Conservation (phyloP, 1,140 invertebrate genomes). For the Gryllus bimaculatus region DNA sequence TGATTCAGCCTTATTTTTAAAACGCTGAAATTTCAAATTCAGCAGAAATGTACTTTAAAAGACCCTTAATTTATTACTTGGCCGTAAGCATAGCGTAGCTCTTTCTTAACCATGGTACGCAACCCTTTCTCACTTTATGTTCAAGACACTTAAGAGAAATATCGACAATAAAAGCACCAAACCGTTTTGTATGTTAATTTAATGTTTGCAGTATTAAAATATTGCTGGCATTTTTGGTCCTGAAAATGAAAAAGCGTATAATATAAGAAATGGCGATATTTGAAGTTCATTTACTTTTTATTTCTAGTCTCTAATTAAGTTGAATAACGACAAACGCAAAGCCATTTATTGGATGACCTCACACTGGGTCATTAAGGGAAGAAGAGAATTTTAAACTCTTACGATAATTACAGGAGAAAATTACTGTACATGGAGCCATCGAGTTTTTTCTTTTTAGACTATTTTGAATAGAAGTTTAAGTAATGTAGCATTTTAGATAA, state of each 20-base stretch:
- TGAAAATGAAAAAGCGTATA: neutral
- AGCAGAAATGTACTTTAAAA: no score
- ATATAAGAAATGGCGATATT: neutral
- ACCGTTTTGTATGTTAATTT: conserved; percentile 2
- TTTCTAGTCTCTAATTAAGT: neutral
- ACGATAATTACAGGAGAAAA: no score
- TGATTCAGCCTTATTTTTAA: no score
- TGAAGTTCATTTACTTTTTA: neutral
- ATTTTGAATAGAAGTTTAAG: no score
- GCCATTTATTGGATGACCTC: no score
- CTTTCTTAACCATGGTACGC: neutral
- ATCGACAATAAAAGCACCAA: neutral
- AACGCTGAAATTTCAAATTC: no score
- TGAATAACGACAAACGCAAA: neutral
- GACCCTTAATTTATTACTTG: neutral
- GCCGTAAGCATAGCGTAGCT: neutral
- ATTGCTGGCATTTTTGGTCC: neutral
- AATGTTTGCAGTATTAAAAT: neutral
- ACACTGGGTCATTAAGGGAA: no score
- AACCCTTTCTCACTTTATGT: neutral
- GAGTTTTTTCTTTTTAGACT: no score
- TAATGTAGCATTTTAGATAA: no score
- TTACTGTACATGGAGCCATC: no score
- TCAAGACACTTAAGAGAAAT: neutral
- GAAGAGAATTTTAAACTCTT: no score